Evolutionary conservation across 2,888 invertebrate species (phyloP), one percentile per base, ranked within the genome.

Genomic region (Chrysolina haemoptera): DNA sequence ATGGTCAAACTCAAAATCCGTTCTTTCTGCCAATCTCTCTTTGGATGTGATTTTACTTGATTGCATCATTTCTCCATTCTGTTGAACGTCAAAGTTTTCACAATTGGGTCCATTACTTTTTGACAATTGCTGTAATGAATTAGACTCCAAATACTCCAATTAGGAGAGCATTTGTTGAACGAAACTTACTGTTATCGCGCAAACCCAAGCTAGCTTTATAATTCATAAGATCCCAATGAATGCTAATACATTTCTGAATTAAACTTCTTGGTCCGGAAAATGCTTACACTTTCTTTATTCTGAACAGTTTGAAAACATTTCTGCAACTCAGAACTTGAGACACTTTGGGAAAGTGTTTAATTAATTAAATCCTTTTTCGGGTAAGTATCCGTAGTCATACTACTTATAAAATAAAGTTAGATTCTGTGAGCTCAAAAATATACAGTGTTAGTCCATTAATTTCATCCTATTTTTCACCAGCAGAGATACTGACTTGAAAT

Each of bases 271-370:
- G 0, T 14, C 22, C 59, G 59, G 27, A 59, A 59, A 59, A 59
- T 59, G 59, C 59, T 59, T 35, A 59, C 59, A 59, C 59, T 59
- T 59, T 59, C 59, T 59, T 59, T 27, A n/a, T 27, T 59, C 59
- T 5, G 2, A 27, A 59, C 35, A 35, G 22, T 59, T 27, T 16
- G 1, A n/a, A 35, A 59, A 59, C 59, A 59, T 59, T 59, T n/a
- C 59, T 27, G 59, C 59, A 59, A 59, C 27, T 22, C 35, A 10
- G 16, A n/a, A 16, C 48, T 48, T 0, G 53, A 35, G 59, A 59
- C 59, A 59, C 27, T 59, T 35, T 4, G 59, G 22, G 35, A 35
- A 59, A 59, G n/a, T 27, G n/a, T 53, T 53, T 16, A 59, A 59
- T 59, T 59, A 59, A 27, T 35, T 14, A 59, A 35, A 27, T 22